Percentiles rank a stretch among this genome's conserved stretches.
phyloP scores from a whole-genome alignment of 1,140 invertebrate genomes.

The Drosophila melanogaster region Release_6_plus_ISO1_MT NC_004354.4:19600501-19601000 shows the following conservation, averaged over 20 bases:
- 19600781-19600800: slow-evolving; percentile 60
- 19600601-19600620: neutral
- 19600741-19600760: slow-evolving; percentile 97
- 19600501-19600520: slow-evolving; percentile 92
- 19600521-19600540: slow-evolving; percentile 94
- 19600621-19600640: slow-evolving; percentile 87
- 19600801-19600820: slow-evolving; percentile 53
- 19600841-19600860: slow-evolving; percentile 75
- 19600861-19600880: slow-evolving; percentile 86
- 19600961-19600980: slow-evolving; percentile 93
- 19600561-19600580: slow-evolving; percentile 86
- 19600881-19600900: slow-evolving; percentile 93
- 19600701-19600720: slow-evolving; percentile 96
- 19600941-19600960: slow-evolving; percentile 90
- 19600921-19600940: slow-evolving; percentile 93
- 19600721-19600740: slow-evolving; percentile 96
- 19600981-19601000: slow-evolving; percentile 96
- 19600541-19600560: slow-evolving; percentile 94
- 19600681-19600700: slow-evolving; percentile 96
- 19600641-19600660: slow-evolving; percentile 94
- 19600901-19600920: slow-evolving; percentile 95
- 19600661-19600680: slow-evolving; percentile 92
- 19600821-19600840: slow-evolving; percentile 49
- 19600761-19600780: slow-evolving; percentile 87
- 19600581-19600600: neutral